Percentiles rank a stretch among this genome's conserved stretches.
Evolutionary conservation across 2,113 vertebrate species (phyloP).

Genomic region (Panthera uncia): DNA sequence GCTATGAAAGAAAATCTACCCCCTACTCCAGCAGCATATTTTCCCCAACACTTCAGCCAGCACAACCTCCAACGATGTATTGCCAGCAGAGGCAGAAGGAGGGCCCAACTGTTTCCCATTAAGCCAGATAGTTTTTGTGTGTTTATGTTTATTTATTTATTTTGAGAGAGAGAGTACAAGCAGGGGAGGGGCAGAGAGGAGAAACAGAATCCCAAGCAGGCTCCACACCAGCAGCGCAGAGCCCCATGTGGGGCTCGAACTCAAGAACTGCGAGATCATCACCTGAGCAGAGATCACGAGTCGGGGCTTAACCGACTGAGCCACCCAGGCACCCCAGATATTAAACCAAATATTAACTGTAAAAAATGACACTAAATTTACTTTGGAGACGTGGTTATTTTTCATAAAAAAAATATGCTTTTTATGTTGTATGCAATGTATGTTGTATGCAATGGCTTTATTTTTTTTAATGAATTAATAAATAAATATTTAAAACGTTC

Average conservation of each 20-base stretch:
- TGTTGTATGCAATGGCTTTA: background rate
- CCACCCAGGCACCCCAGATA: no score
- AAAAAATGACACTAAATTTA: background rate
- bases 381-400: background rate
- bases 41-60: background rate
- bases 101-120: background rate
- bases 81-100: background rate
- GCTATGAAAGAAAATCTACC: background rate
- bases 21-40: background rate
- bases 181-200: no score
- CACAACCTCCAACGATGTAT: rapidly evolving
- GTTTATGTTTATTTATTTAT: no score
- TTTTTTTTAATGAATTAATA: background rate
- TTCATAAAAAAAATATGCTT: background rate
- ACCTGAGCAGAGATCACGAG: no score
- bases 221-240: no score
- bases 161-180: no score
- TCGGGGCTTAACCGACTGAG: no score
- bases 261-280: no score
- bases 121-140: background rate
- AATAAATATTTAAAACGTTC: background rate
- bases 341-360: background rate
- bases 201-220: no score
- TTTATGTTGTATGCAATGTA: background rate
- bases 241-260: no score